Percentiles rank a stretch among this genome's conserved stretches.
Conservation (phyloP, 2,113 vertebrate species). For the Maccullochella peelii region DNA sequence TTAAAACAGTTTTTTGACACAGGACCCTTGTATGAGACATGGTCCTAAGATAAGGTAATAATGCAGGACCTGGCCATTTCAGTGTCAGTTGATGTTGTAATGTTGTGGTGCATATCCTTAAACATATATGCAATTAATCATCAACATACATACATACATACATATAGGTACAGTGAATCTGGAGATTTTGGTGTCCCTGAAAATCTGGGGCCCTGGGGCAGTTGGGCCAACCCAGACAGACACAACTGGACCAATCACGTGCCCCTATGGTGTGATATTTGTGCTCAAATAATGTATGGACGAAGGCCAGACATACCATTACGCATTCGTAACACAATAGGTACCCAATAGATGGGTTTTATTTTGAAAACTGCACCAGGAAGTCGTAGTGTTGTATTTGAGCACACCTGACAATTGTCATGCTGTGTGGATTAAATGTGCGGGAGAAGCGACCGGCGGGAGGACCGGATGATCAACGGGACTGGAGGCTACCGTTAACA, state of each 20-base stretch:
- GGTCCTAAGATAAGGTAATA: neutral
- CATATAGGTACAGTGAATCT: neutral
- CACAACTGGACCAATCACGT: neutral
- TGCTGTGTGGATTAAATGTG: constrained; percentile 63
- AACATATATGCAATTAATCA: neutral
- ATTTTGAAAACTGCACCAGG: constrained; percentile 59
- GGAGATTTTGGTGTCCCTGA: neutral
- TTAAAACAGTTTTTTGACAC: neutral
- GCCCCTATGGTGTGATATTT: neutral
- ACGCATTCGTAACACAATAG: neutral
- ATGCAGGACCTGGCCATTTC: neutral
- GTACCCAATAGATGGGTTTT: neutral
- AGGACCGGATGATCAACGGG: constrained; percentile 51
- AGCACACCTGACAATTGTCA: neutral
- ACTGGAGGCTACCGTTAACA: constrained; percentile 16
- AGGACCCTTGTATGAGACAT: neutral
- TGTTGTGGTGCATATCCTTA: neutral
- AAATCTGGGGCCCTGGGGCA: neutral
- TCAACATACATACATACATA: no score
- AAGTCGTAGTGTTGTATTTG: neutral
- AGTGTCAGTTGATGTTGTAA: neutral
- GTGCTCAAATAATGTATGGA: neutral
- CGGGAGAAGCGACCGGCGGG: constrained; percentile 59
- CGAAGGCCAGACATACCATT: neutral
- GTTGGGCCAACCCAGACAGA: no score